A percentile compares a stretch with the other conserved stretches of the same genome.
Evolutionary conservation across 2,113 vertebrate genomes (phyloP).

Genomic region (Girardinichthys multiradiatus): DNA sequence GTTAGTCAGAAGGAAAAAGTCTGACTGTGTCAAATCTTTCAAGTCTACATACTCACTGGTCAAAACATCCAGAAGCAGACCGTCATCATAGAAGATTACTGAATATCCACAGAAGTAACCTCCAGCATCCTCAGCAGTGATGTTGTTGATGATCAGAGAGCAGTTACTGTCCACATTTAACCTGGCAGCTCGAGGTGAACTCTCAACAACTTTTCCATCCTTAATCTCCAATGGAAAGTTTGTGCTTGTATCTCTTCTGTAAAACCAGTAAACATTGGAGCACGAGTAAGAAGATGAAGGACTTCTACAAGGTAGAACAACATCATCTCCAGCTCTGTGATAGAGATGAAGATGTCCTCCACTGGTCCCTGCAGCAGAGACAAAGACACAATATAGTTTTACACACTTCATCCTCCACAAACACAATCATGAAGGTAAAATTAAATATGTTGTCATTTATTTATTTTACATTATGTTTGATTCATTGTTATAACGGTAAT

Average conservation of each 20-base stretch:
- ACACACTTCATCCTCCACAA: background rate
- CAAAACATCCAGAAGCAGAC: too few relatives aligned
- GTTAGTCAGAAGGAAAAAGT: too few relatives aligned
- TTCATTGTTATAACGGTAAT: background rate
- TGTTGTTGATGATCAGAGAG: too few relatives aligned
- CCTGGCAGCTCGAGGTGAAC: background rate
- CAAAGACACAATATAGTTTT: background rate
- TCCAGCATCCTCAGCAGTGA: background rate
- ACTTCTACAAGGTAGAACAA: background rate
- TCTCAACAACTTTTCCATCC: background rate
- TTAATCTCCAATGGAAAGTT: accelerated
- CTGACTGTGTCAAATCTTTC: too few relatives aligned
- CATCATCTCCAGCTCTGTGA: background rate
- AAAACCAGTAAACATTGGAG: accelerated
- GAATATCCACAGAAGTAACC: too few relatives aligned
- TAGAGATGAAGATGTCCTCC: background rate
- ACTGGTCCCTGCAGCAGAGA: background rate
- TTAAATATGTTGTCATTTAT: background rate
- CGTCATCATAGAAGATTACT: accelerated
- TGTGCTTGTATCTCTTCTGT: background rate
- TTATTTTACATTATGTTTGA: too few relatives aligned
- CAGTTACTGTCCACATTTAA: background rate
- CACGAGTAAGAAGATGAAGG: background rate
- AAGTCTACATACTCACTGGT: too few relatives aligned
- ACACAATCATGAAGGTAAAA: background rate